Evolutionary conservation across 2,113 vertebrate species (phyloP), one percentile per base, ranked within the genome.

Genomic region (Anseranas semipalmata): DNA sequence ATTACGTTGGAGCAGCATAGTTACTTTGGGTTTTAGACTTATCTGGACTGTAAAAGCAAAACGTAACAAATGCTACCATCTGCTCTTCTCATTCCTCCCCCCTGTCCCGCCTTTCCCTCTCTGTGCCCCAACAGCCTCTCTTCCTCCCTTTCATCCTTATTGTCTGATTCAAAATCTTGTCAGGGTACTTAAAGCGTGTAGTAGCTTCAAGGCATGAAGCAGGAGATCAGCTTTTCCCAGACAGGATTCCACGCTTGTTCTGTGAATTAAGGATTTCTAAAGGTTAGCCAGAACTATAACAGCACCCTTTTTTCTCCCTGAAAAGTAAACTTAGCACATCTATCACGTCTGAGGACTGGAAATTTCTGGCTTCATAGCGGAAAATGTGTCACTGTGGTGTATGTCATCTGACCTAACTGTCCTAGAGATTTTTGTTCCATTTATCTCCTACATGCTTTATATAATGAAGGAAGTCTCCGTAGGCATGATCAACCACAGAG

Each of bases 391-490:
- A 84, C 71, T 66, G 41, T 90, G 90, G 85, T 95, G 46, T 73
- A 46, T 89, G 79, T 88, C 30, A 0, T 92, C 86, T 97, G 93
- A 96, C 96, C 95, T 96, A 92, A 85, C 95, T 95, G 53, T 97
- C 93, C 90, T 93, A 75, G 85, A 92, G 89, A 93, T 93, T 96
- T 96, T 95, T 97, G 89, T 93, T 96, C 91, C 89, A 87, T 96
- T 96, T 95, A 87, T 97, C 94, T 96, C 81, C 60, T 94, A 81
- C 72, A 81, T 2, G 0, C 83, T 83, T 94, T 87, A 92, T 95
- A 92, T 97, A 97, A 97, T 95, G 94, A 96, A 97, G 94, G 84
- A 96, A 96, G 94, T 95, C 95, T 97, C 96, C 45, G 13, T 91
- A 87, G 97, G 78, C 83, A 52, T 93, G 90, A 89, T 95, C 85